Conservation (phyloP, 2,888 invertebrate species). For the Mythimna vitellina region DNA sequence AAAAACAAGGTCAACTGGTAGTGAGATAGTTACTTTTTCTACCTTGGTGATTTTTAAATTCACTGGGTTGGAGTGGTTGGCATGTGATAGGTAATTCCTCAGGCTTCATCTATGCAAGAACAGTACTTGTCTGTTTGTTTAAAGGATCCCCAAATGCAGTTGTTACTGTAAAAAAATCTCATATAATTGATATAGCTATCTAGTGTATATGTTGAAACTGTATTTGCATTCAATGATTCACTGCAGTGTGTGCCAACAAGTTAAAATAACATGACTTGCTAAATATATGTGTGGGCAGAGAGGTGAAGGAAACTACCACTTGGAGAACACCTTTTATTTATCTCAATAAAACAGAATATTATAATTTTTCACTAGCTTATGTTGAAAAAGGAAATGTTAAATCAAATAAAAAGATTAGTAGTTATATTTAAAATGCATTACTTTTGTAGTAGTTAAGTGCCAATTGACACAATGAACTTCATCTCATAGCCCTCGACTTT, state of each 20-base stretch:
- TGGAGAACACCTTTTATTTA: slow-evolving; percentile 88
- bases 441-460: slow-evolving; percentile 67
- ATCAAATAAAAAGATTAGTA: slow-evolving; percentile 80
- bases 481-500: slow-evolving; percentile 54
- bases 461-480: slow-evolving; percentile 55
- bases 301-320: slow-evolving; percentile 80
- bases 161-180: slow-evolving; percentile 18
- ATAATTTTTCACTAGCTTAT: slow-evolving; percentile 89
- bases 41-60: neutral
- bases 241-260: slow-evolving; percentile 76
- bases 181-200: neutral
- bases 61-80: neutral
- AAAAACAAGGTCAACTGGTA: neutral
- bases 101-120: neutral
- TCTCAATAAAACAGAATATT: slow-evolving; percentile 89
- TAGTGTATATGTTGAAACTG: slow-evolving; percentile 32
- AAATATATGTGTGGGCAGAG: slow-evolving; percentile 73
- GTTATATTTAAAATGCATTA: slow-evolving; percentile 78
- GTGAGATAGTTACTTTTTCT: neutral
- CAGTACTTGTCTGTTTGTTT: neutral
- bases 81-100: neutral
- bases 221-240: slow-evolving; percentile 59
- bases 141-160: neutral
- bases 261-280: slow-evolving; percentile 84
- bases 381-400: slow-evolving; percentile 82